Evolutionary conservation across 2,113 vertebrate genomes (phyloP).

Genomic region (Pachypanchax playfairii): DNA sequence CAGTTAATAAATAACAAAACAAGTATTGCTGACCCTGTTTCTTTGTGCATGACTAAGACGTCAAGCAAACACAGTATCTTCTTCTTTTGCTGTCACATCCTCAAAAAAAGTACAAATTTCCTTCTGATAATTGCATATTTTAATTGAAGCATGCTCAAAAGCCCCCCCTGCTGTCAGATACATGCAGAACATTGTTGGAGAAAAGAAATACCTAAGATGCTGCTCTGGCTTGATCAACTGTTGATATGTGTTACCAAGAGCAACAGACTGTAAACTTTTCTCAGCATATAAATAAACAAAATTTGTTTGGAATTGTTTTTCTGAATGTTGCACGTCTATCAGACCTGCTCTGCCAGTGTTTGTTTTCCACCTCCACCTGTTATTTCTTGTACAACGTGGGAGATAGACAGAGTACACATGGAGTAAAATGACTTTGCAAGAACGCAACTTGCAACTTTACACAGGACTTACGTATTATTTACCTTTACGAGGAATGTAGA

Average conservation of each 20-base stretch:
- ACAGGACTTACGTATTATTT: constrained; percentile 17
- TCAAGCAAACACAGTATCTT: constrained; percentile 1
- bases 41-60: constrained; percentile 12
- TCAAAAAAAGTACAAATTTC: background rate
- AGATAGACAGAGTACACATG: background rate
- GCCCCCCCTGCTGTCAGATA: constrained; percentile 64
- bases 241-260: constrained; percentile 35
- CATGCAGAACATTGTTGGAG: constrained; percentile 8
- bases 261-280: too few relatives aligned
- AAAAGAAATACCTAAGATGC: background rate
- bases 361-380: background rate
- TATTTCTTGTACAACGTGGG: constrained; percentile 22
- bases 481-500: constrained; percentile 17
- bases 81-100: background rate
- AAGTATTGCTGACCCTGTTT: constrained; percentile 34
- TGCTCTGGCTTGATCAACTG: constrained; percentile 26
- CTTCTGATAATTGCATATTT: constrained; percentile 17
- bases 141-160: constrained; percentile 35
- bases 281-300: too few relatives aligned
- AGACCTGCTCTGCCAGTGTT: background rate
- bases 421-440: constrained; percentile 12
- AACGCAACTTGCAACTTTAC: background rate
- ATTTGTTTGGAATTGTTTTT: constrained; percentile 41
- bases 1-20: constrained; percentile 61
- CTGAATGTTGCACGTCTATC: background rate